Percentiles rank a stretch among this genome's conserved stretches.
Conservation (phyloP, 2,888 invertebrate species). For the Aproaerema taeniolella region DNA sequence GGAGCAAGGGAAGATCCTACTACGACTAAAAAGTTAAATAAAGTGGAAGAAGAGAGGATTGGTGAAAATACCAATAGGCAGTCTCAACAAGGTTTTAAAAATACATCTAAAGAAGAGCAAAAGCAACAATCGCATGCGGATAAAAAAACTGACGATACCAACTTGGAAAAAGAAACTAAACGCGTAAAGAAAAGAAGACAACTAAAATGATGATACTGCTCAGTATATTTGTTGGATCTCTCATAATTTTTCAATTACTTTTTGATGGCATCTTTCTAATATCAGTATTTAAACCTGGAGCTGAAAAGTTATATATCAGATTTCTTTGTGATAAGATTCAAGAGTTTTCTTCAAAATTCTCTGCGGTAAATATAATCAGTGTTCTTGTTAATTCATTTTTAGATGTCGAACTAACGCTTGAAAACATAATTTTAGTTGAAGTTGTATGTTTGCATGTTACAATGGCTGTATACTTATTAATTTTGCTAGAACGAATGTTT, state of each 20-base stretch:
- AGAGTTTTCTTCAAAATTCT: slow-evolving; percentile 25
- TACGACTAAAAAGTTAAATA: background rate
- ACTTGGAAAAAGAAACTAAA: no score
- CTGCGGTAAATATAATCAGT: slow-evolving; percentile 20
- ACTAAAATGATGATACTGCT: slow-evolving; percentile 26
- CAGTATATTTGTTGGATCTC: slow-evolving; percentile 28
- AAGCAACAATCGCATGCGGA: no score
- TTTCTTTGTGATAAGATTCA: slow-evolving; percentile 39
- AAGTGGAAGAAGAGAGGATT: background rate
- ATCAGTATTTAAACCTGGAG: slow-evolving; percentile 44
- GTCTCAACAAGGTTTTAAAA: no score
- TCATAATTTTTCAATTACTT: no score
- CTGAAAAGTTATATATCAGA: slow-evolving; percentile 41
- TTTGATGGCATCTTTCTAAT: no score
- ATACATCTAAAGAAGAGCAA: no score
- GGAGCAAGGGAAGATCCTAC: background rate
- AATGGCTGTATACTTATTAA: slow-evolving; percentile 35
- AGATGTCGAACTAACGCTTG: slow-evolving; percentile 40
- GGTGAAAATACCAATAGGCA: slow-evolving; percentile 2
- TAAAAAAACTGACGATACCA: no score
- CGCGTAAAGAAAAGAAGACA: no score
- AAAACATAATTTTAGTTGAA: slow-evolving; percentile 37
- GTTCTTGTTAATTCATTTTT: slow-evolving; percentile 35
- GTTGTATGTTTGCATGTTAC: slow-evolving; percentile 36
- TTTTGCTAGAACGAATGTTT: slow-evolving; percentile 42